These are phyloP conservation scores for Lophotis ruficrista DNA, from an alignment of 2,113 vertebrate genomes.

Conservation along the genomic window DNA sequence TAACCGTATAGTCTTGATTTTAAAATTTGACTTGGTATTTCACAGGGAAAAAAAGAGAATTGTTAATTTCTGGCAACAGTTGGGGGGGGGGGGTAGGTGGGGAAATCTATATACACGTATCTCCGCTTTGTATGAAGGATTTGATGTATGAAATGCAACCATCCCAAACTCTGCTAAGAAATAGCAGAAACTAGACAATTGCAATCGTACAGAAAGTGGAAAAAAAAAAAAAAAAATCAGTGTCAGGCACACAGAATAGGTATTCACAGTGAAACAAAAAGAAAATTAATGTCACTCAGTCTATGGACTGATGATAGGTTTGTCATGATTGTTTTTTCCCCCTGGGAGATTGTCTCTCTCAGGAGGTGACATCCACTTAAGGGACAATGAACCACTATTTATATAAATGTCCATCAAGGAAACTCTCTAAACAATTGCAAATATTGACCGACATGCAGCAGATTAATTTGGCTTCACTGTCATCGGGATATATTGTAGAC, in stretches of 20 bases:
- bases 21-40: not conserved
- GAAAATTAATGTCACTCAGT: not conserved
- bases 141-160: not conserved
- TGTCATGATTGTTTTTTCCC: conserved; percentile 27
- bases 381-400: conserved; percentile 60
- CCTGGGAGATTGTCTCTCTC: conserved; percentile 36
- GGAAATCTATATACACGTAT: not conserved
- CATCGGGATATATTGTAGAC: not conserved
- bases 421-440: conserved; percentile 60
- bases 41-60: not conserved
- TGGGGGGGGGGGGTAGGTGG: not conserved
- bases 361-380: conserved; percentile 63
- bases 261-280: conserved; percentile 34
- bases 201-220: not conserved
- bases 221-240: not conserved
- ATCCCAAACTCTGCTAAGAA: not conserved
- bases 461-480: conserved; percentile 38
- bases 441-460: conserved; percentile 49
- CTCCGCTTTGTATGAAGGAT: not conserved
- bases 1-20: not conserved
- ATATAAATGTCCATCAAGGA: conserved; percentile 53
- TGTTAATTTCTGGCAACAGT: not conserved
- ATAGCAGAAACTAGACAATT: not conserved
- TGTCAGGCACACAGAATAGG: not conserved
- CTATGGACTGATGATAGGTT: conserved; percentile 20